These are phyloP conservation scores for Bombylius discolor DNA, from an alignment of 2,888 invertebrate species.

Conservation along the genomic window DNA sequence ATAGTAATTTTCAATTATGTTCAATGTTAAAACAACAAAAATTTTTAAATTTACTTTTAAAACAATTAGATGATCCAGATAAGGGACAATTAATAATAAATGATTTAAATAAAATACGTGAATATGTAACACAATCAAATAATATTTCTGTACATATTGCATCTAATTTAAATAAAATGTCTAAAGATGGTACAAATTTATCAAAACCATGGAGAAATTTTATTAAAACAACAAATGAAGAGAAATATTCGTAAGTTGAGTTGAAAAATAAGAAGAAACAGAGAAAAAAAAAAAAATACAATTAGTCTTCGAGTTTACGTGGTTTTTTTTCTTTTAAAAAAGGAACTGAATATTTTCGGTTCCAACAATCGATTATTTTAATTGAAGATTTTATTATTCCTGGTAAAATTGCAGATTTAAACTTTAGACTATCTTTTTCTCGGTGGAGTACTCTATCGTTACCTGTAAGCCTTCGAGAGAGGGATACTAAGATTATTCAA, in stretches of 20 bases:
- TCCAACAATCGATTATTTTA: too few species aligned
- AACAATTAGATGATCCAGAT: conserved; percentile 42
- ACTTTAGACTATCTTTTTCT: too few species aligned
- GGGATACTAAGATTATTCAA: too few species aligned
- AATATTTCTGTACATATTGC: conserved; percentile 60
- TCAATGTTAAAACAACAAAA: conserved; percentile 63
- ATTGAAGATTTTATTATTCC: too few species aligned
- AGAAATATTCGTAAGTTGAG: not conserved
- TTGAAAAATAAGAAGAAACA: not conserved
- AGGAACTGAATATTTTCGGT: too few species aligned
- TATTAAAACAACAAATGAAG: conserved; percentile 21
- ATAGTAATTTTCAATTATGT: conserved; percentile 57
- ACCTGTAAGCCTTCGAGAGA: too few species aligned
- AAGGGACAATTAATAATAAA: conserved; percentile 38
- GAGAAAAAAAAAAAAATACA: not conserved
- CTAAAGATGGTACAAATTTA: conserved; percentile 7
- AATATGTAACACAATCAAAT: conserved; percentile 44
- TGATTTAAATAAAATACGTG: conserved; percentile 46
- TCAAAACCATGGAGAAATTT: conserved; percentile 43
- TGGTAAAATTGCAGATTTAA: too few species aligned
- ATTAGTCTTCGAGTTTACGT: too few species aligned
- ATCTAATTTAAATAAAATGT: conserved; percentile 42
- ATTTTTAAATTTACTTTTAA: conserved; percentile 57
- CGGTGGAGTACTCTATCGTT: too few species aligned
- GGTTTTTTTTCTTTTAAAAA: too few species aligned